Conservation (phyloP, 1,140 invertebrate genomes). For the Trichogramma pretiosum region DNA sequence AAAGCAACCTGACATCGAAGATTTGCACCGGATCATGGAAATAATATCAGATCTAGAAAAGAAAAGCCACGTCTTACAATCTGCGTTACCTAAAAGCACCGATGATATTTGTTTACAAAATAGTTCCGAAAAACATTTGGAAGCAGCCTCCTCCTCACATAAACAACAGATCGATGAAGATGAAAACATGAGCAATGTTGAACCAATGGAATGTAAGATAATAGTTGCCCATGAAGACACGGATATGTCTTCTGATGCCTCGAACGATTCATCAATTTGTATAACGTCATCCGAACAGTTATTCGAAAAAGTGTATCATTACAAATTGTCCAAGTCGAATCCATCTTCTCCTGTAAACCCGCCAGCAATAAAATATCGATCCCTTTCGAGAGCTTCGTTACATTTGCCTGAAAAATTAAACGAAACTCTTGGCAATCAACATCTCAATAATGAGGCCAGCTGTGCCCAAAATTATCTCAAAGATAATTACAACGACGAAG, state of each 20-base stretch:
- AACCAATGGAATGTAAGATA: slow-evolving; percentile 12
- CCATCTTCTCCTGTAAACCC: slow-evolving; percentile 32
- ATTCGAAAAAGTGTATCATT: too few relatives aligned
- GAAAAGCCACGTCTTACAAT: slow-evolving; percentile 3
- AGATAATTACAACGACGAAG: slow-evolving; percentile 44
- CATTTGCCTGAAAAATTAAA: too few relatives aligned
- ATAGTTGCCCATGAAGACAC: slow-evolving; percentile 11
- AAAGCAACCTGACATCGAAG: slow-evolving; percentile 31
- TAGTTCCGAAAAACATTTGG: slow-evolving; percentile 1
- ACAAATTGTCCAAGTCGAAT: slow-evolving; percentile 35
- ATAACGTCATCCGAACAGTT: slow-evolving; percentile 6
- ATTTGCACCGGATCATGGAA: slow-evolving; percentile 36
- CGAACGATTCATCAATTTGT: slow-evolving; percentile 3
- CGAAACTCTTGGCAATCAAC: too few relatives aligned
- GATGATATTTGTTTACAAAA: not conserved
- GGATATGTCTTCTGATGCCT: slow-evolving; percentile 7
- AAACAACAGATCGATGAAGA: slow-evolving; percentile 11
- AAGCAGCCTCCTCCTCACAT: too few relatives aligned
- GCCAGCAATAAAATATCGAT: slow-evolving; percentile 26
- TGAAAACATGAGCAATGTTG: not conserved
- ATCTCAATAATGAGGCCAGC: too few relatives aligned
- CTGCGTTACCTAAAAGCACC: too few relatives aligned
- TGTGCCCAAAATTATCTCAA: slow-evolving; percentile 36
- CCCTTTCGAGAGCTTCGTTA: slow-evolving; percentile 24
- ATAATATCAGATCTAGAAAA: slow-evolving; percentile 27